Conservation (phyloP, 2,888 invertebrate genomes). For the Apamea crenata region DNA sequence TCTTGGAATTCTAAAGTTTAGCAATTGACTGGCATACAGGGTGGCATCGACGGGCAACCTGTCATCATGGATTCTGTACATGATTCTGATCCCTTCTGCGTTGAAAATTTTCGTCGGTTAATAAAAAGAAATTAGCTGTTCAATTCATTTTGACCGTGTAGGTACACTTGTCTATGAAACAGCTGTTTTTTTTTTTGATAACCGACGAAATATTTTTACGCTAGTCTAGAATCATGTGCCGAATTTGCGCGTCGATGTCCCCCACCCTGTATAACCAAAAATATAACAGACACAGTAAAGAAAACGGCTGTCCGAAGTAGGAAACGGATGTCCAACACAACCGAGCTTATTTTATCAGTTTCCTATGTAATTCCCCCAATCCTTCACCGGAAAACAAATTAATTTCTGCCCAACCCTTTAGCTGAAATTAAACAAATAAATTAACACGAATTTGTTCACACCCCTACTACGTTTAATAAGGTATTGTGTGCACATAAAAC, state of each 20-base stretch:
- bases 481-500: constrained; percentile 44
- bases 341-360: constrained; percentile 36
- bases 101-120: no score
- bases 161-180: no score
- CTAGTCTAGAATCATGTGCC: not conserved
- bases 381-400: constrained; percentile 30
- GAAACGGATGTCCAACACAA: not conserved
- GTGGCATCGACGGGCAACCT: not conserved
- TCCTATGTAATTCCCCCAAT: constrained; percentile 26
- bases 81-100: no score
- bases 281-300: not conserved
- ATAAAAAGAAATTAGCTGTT: no score
- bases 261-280: not conserved
- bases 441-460: constrained; percentile 54
- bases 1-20: not conserved
- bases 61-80: not conserved
- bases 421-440: constrained; percentile 54
- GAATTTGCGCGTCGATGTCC: no score
- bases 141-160: no score
- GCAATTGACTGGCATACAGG: no score
- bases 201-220: not conserved
- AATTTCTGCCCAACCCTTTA: constrained; percentile 38
- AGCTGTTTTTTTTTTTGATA: no score
- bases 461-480: constrained; percentile 38
- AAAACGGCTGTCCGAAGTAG: not conserved